Base-by-base conservation (phyloP, 2,113 vertebrate species). In the Chlorocebus sabaeus region DNA sequence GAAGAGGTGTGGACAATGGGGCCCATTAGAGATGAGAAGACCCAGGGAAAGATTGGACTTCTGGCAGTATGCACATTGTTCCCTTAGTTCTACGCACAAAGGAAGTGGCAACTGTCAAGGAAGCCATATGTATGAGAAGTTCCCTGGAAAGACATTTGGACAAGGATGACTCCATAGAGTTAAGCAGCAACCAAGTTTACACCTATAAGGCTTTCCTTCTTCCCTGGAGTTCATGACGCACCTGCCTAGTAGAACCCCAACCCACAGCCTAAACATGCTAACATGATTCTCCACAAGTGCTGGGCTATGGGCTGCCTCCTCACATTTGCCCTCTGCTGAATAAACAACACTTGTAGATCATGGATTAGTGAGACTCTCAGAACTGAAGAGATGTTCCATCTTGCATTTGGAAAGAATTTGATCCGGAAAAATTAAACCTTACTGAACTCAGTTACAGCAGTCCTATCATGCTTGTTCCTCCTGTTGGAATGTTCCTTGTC, bases 401-500 rank as follows among this genome's bases (percentile, higher is more conserved):
- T 87, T 84, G 94, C 32, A 6, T 93, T 95, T 88, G 61, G 30
- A 52, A 89, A 95, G 8, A 30, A 57, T 59, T 96, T 95, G 95
- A 85, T 64, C 6, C 59, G 72, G 52, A 79, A 82, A 76, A 92
- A 32, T 6, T 20, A 38, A 50, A 87, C 5, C 38, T 87, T 67
- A 9, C 14, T 85, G 50, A 75, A 73, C 13, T 20, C 45, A 40
- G 10, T 10, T 86, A 64, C 38, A 80, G 13, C 20, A 84, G 7
- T 87, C 45, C 35, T 48, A 64, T 94, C 89, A 59, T 11, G 17
- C 52, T 17, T 70, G 16, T 93, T 81, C 75, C 90, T 48, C 32
- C 12, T 30, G 6, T 18, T 43, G 73, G 12, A 40, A 14, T 90
- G 30, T 30, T 35, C 57, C 32, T 92, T 78, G 48, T 11, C 40